These are phyloP conservation scores for Copidosoma floridanum DNA, from an alignment of 1,140 invertebrate species.

Conservation along the genomic window DNA sequence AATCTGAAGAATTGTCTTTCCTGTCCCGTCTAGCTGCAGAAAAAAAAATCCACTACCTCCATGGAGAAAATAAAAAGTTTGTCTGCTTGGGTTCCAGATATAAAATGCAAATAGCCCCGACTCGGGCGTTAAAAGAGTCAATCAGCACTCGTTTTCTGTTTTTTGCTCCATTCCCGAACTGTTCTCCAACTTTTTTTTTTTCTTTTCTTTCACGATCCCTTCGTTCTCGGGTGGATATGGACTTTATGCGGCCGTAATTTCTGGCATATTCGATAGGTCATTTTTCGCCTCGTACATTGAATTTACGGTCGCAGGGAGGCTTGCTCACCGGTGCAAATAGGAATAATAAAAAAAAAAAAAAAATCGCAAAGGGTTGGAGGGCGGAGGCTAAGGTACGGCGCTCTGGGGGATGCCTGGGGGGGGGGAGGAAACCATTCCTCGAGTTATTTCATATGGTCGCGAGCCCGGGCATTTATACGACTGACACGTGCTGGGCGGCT, in stretches of 20 bases:
- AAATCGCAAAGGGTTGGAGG: slow-evolving; percentile 34
- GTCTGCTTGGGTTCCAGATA: slow-evolving; percentile 23
- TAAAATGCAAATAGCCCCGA: slow-evolving; percentile 21
- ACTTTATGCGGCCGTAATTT: slow-evolving; percentile 6
- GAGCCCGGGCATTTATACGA: slow-evolving; percentile 44
- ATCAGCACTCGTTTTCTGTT: slow-evolving; percentile 18
- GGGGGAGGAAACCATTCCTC: slow-evolving; percentile 41
- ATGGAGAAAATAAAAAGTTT: slow-evolving; percentile 23
- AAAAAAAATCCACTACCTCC: too few species aligned
- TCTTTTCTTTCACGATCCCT: neutral
- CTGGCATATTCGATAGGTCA: neutral
- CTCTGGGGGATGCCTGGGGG: slow-evolving; percentile 40
- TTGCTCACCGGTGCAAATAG: neutral
- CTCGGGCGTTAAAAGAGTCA: slow-evolving; percentile 14
- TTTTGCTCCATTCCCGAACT: neutral
- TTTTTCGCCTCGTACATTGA: slow-evolving; percentile 34
- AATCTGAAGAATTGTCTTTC: too few species aligned
- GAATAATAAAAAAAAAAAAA: slow-evolving; percentile 30
- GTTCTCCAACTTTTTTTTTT: neutral
- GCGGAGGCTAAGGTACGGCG: slow-evolving; percentile 43
- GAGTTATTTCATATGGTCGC: slow-evolving; percentile 43
- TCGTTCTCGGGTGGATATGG: too few species aligned
- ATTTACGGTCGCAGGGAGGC: slow-evolving; percentile 30
- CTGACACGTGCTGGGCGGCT: slow-evolving; percentile 29
- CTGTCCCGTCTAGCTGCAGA: too few species aligned